These are phyloP conservation scores for Cervus canadensis DNA, from an alignment of 2,113 vertebrate genomes.

Conservation along the genomic window DNA sequence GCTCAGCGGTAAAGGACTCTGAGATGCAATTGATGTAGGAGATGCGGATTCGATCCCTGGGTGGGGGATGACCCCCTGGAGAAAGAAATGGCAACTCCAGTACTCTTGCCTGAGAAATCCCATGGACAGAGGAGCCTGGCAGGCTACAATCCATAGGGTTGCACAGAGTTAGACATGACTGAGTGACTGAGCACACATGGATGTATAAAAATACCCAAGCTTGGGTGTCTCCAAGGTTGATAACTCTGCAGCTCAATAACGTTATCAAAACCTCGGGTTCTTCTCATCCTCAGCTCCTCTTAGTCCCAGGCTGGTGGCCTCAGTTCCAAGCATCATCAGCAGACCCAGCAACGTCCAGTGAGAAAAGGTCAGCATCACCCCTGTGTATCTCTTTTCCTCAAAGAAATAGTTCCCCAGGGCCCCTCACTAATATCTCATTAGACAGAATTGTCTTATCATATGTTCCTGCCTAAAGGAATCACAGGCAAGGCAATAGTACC, in stretches of 20 bases:
- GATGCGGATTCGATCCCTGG: not conserved
- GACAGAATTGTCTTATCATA: not conserved
- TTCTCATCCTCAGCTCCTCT: not conserved
- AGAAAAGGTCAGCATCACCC: not conserved
- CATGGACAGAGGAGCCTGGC: not conserved
- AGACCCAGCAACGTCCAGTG: not conserved
- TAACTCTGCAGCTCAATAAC: not conserved
- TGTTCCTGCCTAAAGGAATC: not conserved
- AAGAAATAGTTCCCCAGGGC: not conserved
- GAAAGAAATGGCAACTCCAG: not conserved
- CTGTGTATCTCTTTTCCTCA: not conserved
- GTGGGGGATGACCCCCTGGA: not conserved
- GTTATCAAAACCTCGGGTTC: not conserved
- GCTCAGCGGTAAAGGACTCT: not conserved
- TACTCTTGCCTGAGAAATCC: not conserved
- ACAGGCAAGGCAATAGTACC: too few species aligned
- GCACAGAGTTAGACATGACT: not conserved
- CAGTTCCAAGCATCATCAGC: not conserved
- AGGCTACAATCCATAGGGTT: not conserved
- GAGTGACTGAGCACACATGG: not conserved
- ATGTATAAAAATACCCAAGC: not conserved
- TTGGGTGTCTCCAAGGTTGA: not conserved
- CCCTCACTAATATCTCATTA: not conserved
- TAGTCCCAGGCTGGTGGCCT: not conserved
- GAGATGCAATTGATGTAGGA: not conserved